These are phyloP conservation scores for Steinernema feltiae DNA, from an alignment of 1,140 invertebrate species.

Conservation along the genomic window DNA sequence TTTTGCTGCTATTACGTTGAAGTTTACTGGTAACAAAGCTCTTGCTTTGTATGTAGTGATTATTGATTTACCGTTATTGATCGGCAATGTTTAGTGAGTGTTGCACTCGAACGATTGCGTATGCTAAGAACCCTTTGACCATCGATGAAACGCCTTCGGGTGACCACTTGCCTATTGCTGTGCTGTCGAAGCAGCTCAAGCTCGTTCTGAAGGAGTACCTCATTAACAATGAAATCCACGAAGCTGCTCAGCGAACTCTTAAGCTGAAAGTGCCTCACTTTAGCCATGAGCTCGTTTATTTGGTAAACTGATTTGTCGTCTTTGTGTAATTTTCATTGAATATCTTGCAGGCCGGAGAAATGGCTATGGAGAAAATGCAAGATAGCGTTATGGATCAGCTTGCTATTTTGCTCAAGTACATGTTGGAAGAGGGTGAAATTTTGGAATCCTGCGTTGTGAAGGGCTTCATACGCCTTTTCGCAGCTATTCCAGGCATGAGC, in stretches of 20 bases:
- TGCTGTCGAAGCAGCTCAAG: neutral
- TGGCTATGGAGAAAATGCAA: constrained; percentile 1
- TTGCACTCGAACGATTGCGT: neutral
- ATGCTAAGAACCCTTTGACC: neutral
- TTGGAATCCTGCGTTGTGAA: neutral
- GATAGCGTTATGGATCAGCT: neutral
- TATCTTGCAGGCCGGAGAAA: neutral
- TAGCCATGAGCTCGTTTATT: neutral
- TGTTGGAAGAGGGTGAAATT: neutral
- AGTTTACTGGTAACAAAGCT: neutral
- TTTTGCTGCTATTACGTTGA: neutral
- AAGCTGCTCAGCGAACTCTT: neutral
- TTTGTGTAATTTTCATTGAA: neutral
- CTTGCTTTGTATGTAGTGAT: neutral
- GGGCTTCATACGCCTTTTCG: neutral
- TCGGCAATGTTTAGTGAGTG: neutral
- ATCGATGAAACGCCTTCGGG: neutral
- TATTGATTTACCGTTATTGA: neutral
- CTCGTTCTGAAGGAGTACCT: neutral
- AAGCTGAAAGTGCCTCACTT: neutral
- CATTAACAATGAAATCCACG: neutral
- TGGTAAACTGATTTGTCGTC: neutral
- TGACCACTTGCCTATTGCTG: neutral
- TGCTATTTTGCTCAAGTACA: neutral
- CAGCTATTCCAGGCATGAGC: neutral